Evolutionary conservation across 2,888 invertebrate genomes (phyloP).

Genomic region (Altica lythri): DNA sequence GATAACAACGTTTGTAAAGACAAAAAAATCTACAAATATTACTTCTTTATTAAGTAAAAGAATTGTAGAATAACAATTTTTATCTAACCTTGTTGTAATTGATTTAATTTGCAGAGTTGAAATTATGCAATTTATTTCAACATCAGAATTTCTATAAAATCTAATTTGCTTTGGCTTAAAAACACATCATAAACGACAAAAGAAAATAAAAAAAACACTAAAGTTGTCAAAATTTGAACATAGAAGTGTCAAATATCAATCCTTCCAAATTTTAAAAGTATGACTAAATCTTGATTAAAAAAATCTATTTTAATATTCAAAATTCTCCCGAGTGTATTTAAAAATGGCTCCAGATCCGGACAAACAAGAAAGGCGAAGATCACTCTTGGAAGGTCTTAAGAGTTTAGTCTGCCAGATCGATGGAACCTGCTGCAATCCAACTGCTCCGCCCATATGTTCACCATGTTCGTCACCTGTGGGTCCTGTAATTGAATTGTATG

Average conservation of each 20-base stretch:
- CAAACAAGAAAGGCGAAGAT: conserved; percentile 44
- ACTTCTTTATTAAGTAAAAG: no score
- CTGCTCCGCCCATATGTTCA: not conserved
- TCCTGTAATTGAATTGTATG: conserved; percentile 60
- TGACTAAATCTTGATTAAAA: conserved; percentile 1
- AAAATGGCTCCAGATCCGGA: conserved; percentile 56
- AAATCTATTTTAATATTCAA: not conserved
- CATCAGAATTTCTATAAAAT: no score
- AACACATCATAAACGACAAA: no score
- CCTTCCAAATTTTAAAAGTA: conserved; percentile 19
- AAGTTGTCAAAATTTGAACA: not conserved
- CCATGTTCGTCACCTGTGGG: conserved; percentile 31
- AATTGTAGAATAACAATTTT: no score
- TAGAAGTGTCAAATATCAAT: not conserved
- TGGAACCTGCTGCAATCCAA: conserved; percentile 40
- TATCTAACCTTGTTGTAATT: no score
- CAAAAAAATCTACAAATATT: no score
- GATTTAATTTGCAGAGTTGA: no score
- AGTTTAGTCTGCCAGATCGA: conserved; percentile 50
- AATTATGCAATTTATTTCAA: no score
- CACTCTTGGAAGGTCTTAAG: conserved; percentile 49
- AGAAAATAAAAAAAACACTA: no score
- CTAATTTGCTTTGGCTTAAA: no score
- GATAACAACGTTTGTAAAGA: no score
- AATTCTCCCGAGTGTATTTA: conserved; percentile 3